These are phyloP conservation scores for Sprattus sprattus DNA, from an alignment of 2,113 vertebrate species.

Conservation along the genomic window DNA sequence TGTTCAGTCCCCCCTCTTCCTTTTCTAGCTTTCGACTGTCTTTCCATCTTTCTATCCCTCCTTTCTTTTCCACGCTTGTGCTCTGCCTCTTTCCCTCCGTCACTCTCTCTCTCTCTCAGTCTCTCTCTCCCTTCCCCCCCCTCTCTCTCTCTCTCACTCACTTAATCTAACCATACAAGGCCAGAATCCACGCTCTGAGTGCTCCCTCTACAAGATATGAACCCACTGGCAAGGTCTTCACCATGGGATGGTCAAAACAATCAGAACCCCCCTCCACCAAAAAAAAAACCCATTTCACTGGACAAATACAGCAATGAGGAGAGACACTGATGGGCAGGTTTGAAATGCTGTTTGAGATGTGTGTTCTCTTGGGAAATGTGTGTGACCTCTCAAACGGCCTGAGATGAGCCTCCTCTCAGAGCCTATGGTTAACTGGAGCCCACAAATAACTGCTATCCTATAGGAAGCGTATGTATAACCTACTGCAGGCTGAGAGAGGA, in stretches of 20 bases:
- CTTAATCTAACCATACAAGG: not conserved
- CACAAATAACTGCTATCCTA: not conserved
- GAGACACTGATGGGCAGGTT: not conserved
- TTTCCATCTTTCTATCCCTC: not conserved
- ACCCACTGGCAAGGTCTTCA: not conserved
- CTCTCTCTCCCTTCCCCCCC: not conserved
- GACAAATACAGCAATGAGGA: not conserved
- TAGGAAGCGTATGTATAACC: not conserved
- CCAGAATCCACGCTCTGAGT: not conserved
- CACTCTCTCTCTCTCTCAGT: not conserved
- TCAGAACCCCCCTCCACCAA: too few relatives aligned
- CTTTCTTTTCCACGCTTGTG: not conserved
- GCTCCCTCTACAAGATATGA: not conserved
- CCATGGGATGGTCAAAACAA: not conserved
- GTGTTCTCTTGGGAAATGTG: too few relatives aligned
- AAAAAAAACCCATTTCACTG: not conserved
- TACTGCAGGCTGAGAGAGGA: not conserved
- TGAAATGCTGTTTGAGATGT: not conserved
- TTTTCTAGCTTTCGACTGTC: not conserved
- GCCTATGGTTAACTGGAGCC: too few relatives aligned
- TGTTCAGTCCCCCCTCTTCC: not conserved
- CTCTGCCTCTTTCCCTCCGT: not conserved
- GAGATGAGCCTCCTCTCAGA: too few relatives aligned
- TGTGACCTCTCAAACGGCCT: too few relatives aligned
- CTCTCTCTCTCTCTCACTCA: not conserved